Conservation (phyloP, 2,888 invertebrate species). For the Tenthredo notha region DNA sequence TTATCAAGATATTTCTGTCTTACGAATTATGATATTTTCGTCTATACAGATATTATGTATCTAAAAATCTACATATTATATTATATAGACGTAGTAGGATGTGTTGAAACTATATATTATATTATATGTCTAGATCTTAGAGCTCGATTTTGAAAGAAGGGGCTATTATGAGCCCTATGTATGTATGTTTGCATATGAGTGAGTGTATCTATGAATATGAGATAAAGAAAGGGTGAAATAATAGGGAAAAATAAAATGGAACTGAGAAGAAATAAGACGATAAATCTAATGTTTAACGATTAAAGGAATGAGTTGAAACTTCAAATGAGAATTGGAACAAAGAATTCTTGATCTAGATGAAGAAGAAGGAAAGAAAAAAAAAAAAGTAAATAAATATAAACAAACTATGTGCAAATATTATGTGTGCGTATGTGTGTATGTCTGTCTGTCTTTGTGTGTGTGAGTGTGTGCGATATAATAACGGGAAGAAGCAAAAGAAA, state of each 20-base stretch:
- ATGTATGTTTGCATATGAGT: slow-evolving; percentile 11
- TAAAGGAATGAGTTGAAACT: not conserved
- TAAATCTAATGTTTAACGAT: not conserved
- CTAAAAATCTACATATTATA: not conserved
- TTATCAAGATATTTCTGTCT: slow-evolving; percentile 60
- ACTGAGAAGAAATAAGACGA: not conserved
- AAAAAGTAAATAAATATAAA: not conserved
- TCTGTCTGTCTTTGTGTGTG: not conserved
- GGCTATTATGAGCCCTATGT: not conserved
- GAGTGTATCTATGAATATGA: slow-evolving; percentile 2
- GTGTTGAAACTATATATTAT: slow-evolving; percentile 16
- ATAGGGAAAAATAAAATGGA: not conserved
- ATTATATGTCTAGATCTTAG: not conserved
- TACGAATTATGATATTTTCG: slow-evolving; percentile 59
- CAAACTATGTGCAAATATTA: slow-evolving; percentile 9
- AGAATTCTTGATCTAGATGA: slow-evolving; percentile 9
- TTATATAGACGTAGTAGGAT: slow-evolving; percentile 1
- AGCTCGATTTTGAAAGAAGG: not conserved
- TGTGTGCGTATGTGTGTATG: not conserved
- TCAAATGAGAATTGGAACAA: slow-evolving; percentile 30
- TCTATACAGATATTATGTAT: slow-evolving; percentile 11
- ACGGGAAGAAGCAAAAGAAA: slow-evolving; percentile 11
- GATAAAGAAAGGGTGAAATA: not conserved
- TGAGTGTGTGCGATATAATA: not conserved
- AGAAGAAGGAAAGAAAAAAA: not conserved